Conservation (phyloP, 2,113 vertebrate genomes). For the Tachuris rubrigastra region DNA sequence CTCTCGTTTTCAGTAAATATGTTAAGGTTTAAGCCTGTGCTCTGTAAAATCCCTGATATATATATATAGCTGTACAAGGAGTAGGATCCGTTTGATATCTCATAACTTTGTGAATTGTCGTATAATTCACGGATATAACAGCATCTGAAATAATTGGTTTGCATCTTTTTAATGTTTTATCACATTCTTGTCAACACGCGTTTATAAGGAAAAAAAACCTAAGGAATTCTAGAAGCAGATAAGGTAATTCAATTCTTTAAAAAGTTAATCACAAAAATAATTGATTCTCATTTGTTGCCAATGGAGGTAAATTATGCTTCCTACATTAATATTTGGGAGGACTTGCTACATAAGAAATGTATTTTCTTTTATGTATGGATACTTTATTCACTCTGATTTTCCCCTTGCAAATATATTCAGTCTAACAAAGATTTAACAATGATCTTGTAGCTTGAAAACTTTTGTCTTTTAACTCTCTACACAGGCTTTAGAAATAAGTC, state of each 20-base stretch:
- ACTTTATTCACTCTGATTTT: background rate
- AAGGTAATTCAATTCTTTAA: background rate
- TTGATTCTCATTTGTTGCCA: background rate
- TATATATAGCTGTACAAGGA: background rate
- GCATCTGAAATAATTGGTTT: background rate
- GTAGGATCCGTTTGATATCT: fast-evolving
- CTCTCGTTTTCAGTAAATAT: background rate
- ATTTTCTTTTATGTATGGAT: background rate
- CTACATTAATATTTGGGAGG: background rate
- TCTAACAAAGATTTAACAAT: background rate
- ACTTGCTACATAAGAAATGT: background rate
- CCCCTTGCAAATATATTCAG: background rate
- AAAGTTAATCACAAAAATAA: background rate
- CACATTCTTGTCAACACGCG: background rate
- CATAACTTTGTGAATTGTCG: background rate
- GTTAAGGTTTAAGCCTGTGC: background rate
- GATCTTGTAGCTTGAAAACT: background rate
- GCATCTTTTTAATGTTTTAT: background rate
- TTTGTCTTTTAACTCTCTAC: background rate
- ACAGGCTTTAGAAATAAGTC: background rate
- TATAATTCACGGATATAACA: background rate
- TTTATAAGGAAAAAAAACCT: background rate
- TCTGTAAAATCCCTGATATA: background rate
- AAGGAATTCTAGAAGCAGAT: background rate
- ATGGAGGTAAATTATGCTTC: background rate